Percentiles rank a stretch among this genome's conserved stretches.
These are phyloP conservation scores for Dicrostonyx torquatus DNA, from an alignment of 2,797 vertebrate species.

Conservation along the genomic window DNA sequence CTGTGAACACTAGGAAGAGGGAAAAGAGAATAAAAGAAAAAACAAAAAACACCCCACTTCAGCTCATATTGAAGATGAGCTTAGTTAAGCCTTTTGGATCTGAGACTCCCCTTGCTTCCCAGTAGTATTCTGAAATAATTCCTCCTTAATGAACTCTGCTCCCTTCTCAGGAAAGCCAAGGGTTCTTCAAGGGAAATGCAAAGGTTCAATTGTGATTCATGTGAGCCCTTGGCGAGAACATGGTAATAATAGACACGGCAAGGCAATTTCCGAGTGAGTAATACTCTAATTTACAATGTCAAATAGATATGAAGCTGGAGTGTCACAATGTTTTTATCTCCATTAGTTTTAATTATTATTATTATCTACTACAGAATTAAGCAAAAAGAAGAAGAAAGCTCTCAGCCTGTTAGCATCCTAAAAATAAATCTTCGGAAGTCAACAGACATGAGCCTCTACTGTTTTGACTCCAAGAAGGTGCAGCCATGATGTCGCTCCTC, in stretches of 20 bases:
- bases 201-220: slow-evolving; percentile 48
- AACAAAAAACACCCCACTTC: neutral
- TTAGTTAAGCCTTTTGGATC: slow-evolving; percentile 56
- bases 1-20: neutral
- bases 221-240: slow-evolving; percentile 27
- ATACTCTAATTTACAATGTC: slow-evolving; percentile 62
- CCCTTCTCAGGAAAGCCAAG: slow-evolving; percentile 54
- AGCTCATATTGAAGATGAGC: slow-evolving; percentile 41
- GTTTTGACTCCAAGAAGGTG: neutral
- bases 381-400: neutral
- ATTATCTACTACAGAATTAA: slow-evolving; percentile 64
- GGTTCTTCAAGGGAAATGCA: slow-evolving; percentile 38
- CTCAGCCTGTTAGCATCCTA: neutral
- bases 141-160: slow-evolving; percentile 68
- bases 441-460: neutral
- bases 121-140: slow-evolving; percentile 60
- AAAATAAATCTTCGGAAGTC: slow-evolving; percentile 48
- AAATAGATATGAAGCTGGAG: slow-evolving; percentile 26
- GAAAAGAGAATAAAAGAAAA: neutral
- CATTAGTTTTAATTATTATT: slow-evolving; percentile 63
- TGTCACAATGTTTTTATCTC: slow-evolving; percentile 69
- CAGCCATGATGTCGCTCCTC: neutral
- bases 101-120: slow-evolving; percentile 21
- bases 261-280: slow-evolving; percentile 51
- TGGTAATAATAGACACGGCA: neutral